These are phyloP conservation scores for Lepus timidus DNA, from an alignment of 2,113 vertebrate genomes.

Conservation along the genomic window DNA sequence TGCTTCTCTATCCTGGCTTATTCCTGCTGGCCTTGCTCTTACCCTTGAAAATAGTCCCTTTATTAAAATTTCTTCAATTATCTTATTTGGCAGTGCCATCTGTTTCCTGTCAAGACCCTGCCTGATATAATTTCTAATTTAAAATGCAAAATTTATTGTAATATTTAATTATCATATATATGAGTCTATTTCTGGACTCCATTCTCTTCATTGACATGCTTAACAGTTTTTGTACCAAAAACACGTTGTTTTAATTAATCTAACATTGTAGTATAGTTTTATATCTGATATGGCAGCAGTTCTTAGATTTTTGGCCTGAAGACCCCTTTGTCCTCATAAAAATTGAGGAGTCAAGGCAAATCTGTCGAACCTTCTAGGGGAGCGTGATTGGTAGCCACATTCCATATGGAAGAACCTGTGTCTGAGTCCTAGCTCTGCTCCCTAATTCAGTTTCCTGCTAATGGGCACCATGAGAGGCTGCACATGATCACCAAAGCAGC, in stretches of 20 bases:
- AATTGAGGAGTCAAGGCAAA: neutral
- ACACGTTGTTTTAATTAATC: constrained; percentile 64
- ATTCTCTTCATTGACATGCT: constrained; percentile 46
- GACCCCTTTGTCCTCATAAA: constrained; percentile 24
- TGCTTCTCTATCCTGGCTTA: neutral
- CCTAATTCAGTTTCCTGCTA: too few species aligned
- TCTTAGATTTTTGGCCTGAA: constrained; percentile 46
- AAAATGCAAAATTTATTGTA: constrained; percentile 75
- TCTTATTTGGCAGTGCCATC: constrained; percentile 68
- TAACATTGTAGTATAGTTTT: constrained; percentile 2
- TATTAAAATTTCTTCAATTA: constrained; percentile 73
- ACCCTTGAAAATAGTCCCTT: constrained; percentile 53
- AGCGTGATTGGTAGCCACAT: neutral
- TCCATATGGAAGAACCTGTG: too few species aligned
- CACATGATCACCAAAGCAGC: too few species aligned
- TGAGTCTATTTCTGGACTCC: constrained; percentile 70
- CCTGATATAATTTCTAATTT: constrained; percentile 74
- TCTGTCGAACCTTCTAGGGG: too few species aligned
- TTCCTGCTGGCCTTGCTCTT: neutral
- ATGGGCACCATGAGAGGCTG: too few species aligned
- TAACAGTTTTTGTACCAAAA: constrained; percentile 56
- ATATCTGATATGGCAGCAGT: neutral
- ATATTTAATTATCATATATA: constrained; percentile 76
- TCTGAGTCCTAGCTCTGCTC: too few species aligned
- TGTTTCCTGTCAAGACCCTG: constrained; percentile 71